A percentile compares a stretch with the other conserved stretches of the same genome.
Conservation (phyloP, 2,113 vertebrate genomes). For the Saguinus midas region DNA sequence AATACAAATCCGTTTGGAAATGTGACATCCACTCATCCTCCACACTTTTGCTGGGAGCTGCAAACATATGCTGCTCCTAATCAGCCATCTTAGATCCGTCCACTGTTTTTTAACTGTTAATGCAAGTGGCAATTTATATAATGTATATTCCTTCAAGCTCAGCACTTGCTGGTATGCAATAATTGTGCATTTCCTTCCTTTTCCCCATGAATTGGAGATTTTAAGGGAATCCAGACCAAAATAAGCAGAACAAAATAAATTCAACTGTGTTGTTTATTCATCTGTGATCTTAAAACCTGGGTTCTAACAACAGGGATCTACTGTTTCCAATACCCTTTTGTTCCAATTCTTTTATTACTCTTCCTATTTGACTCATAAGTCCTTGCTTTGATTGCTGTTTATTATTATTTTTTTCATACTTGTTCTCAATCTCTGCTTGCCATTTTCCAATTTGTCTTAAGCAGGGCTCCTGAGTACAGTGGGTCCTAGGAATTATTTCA, state of each 20-base stretch:
- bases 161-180: background rate
- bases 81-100: no score
- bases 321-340: background rate
- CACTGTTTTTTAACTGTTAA: background rate
- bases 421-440: background rate
- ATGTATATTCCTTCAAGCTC: background rate
- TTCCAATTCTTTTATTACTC: background rate
- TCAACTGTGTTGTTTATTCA: background rate
- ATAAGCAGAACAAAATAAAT: background rate
- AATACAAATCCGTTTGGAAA: no score
- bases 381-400: no score
- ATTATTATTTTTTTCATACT: background rate
- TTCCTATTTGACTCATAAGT: background rate
- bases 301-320: background rate
- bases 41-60: no score
- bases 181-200: background rate
- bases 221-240: background rate
- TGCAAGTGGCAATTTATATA: background rate
- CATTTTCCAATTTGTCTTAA: background rate
- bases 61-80: no score
- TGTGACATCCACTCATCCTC: no score
- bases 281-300: background rate
- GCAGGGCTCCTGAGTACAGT: accelerated
- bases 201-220: background rate
- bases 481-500: background rate